Percentiles rank a stretch among this genome's conserved stretches.
phyloP scores from a whole-genome alignment of 2,113 vertebrate genomes.

The Misgurnus mizolepis region DNA sequence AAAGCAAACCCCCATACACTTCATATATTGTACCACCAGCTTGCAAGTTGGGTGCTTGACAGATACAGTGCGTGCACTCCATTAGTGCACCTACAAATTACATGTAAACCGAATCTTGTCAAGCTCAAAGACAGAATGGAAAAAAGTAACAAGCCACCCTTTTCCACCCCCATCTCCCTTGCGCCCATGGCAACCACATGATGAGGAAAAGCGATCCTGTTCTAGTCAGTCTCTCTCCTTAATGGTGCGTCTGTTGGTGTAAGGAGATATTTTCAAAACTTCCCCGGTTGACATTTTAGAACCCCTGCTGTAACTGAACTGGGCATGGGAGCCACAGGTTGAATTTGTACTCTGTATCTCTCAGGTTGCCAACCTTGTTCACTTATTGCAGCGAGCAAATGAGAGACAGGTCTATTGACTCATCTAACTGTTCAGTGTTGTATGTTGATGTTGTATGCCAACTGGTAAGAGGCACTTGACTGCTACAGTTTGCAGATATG shows the following conservation, averaged over 20 bases:
- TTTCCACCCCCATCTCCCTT: conserved; percentile 48
- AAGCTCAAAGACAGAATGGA: conserved; percentile 76
- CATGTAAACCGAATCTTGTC: conserved; percentile 72
- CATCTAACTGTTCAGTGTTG: conserved; percentile 17
- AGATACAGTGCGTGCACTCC: not conserved
- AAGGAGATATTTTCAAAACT: conserved; percentile 82
- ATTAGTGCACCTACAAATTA: conserved; percentile 47
- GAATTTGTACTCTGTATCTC: conserved; percentile 72
- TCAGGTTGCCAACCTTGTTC: conserved; percentile 74
- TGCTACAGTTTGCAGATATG: conserved; percentile 1
- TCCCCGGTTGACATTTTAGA: conserved; percentile 77
- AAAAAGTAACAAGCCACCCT: conserved; percentile 35
- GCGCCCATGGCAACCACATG: conserved; percentile 77
- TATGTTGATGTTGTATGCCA: not conserved
- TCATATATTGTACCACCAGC: conserved; percentile 8
- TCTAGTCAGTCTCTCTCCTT: conserved; percentile 81
- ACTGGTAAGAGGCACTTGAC: not conserved
- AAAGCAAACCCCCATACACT: not conserved
- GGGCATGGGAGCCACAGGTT: conserved; percentile 75
- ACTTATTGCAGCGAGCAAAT: conserved; percentile 73
- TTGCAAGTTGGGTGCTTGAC: conserved; percentile 17
- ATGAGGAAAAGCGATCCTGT: conserved; percentile 81
- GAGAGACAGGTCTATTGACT: conserved; percentile 58
- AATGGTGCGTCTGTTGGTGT: conserved; percentile 83
- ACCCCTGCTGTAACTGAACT: conserved; percentile 82